These are phyloP conservation scores for Dreissena rostriformis DNA, from an alignment of 1,140 invertebrate species.

Conservation along the genomic window DNA sequence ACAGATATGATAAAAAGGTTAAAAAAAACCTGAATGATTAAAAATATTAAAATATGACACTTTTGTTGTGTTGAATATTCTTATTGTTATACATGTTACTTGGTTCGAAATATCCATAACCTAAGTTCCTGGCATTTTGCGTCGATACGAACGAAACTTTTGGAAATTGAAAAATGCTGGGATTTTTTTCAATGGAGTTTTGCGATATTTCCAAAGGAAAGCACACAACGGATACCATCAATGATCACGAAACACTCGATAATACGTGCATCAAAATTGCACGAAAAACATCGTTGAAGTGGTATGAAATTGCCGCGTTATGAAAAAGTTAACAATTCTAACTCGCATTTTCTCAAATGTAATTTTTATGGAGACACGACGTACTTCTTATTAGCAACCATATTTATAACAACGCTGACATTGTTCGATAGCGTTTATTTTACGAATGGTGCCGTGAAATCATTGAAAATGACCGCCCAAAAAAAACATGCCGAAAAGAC, in stretches of 20 bases:
- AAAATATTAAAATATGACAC: constrained; percentile 40
- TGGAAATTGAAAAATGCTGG: background rate
- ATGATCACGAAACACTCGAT: background rate
- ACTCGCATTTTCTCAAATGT: too few relatives aligned
- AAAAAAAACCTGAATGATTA: constrained; percentile 39
- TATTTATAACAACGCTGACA: too few relatives aligned
- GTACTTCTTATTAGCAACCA: too few relatives aligned
- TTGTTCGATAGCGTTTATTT: too few relatives aligned
- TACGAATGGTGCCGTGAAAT: too few relatives aligned
- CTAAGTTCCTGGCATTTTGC: background rate
- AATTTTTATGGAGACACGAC: too few relatives aligned
- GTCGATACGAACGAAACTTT: background rate
- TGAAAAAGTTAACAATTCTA: too few relatives aligned
- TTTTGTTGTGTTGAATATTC: background rate
- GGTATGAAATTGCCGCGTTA: too few relatives aligned
- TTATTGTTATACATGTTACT: background rate
- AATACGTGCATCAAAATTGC: background rate
- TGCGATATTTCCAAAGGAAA: background rate
- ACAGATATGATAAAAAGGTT: constrained; percentile 22
- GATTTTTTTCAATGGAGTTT: background rate
- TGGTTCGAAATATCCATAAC: background rate
- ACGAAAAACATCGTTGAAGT: too few relatives aligned
- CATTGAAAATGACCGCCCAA: too few relatives aligned
- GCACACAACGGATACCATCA: background rate
- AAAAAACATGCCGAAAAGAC: too few relatives aligned